phyloP scores from a whole-genome alignment of 1,140 invertebrate genomes.

The Rhynchophorus ferrugineus region DNA sequence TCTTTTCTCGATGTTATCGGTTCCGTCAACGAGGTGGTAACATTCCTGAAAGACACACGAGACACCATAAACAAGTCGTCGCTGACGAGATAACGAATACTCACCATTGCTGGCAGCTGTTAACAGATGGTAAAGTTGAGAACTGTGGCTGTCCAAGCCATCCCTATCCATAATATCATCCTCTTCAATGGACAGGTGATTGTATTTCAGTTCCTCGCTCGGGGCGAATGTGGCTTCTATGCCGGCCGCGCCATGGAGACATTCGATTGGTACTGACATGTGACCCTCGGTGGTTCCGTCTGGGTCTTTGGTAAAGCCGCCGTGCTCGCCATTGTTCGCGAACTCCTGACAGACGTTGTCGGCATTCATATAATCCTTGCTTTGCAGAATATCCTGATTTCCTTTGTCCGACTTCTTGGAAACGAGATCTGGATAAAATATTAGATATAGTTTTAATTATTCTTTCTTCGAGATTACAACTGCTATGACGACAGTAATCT shows the following conservation, averaged over 20 bases:
- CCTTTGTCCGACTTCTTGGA: no score
- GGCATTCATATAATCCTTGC: neutral
- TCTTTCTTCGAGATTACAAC: neutral
- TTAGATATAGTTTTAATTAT: neutral
- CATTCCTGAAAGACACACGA: no score
- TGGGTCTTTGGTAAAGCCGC: neutral
- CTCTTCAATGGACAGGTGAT: neutral
- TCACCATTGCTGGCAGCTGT: neutral
- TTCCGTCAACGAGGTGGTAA: no score
- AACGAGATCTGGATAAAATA: neutral
- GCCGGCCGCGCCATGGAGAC: neutral
- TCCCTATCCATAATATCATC: neutral
- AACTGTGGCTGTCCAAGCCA: neutral
- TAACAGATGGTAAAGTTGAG: neutral
- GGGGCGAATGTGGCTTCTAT: no score
- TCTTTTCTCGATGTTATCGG: no score
- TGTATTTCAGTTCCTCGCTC: no score
- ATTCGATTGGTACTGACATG: neutral
- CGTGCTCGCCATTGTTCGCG: neutral
- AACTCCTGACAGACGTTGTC: neutral
- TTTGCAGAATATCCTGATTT: no score
- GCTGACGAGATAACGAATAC: no score
- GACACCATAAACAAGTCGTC: no score
- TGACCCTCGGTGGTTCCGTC: neutral
- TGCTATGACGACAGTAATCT: neutral